Evolutionary conservation across 2,797 vertebrate genomes (phyloP).

Genomic region (Phyllotis vaccarum): DNA sequence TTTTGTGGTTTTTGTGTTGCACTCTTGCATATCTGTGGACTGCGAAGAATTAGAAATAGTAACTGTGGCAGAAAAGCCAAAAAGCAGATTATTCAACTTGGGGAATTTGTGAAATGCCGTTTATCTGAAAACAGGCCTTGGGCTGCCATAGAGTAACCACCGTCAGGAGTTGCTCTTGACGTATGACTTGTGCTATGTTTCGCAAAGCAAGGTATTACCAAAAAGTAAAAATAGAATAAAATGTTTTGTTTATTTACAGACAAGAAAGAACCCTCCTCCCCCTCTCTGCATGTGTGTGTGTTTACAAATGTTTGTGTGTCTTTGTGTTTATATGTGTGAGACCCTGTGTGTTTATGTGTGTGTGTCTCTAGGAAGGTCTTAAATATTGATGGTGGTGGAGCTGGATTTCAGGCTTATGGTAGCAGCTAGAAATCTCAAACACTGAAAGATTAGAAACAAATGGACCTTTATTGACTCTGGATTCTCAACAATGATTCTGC

Average conservation of each 20-base stretch:
- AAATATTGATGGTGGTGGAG: background rate
- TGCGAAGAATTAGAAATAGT: constrained; percentile 60
- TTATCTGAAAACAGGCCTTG: constrained; percentile 2
- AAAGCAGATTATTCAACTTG: constrained; percentile 7
- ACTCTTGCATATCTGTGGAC: constrained; percentile 44
- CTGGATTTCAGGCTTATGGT: background rate
- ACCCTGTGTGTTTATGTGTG: background rate
- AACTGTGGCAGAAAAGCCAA: constrained; percentile 13
- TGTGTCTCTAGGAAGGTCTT: background rate
- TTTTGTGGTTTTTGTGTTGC: constrained; percentile 73
- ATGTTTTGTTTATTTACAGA: background rate
- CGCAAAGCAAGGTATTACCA: constrained; percentile 22
- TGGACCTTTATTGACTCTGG: background rate
- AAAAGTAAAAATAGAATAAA: constrained; percentile 45
- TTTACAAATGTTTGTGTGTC: background rate
- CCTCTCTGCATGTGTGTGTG: background rate
- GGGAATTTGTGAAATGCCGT: constrained; percentile 51
- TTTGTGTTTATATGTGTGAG: background rate
- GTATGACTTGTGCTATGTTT: background rate
- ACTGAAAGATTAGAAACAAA: background rate
- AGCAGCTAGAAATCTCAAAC: background rate
- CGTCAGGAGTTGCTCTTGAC: background rate
- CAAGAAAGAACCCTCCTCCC: background rate
- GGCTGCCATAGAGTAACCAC: background rate
- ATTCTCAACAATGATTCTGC: background rate